Evolutionary conservation across 2,888 invertebrate species (phyloP).

Genomic region (Pterostichus niger): DNA sequence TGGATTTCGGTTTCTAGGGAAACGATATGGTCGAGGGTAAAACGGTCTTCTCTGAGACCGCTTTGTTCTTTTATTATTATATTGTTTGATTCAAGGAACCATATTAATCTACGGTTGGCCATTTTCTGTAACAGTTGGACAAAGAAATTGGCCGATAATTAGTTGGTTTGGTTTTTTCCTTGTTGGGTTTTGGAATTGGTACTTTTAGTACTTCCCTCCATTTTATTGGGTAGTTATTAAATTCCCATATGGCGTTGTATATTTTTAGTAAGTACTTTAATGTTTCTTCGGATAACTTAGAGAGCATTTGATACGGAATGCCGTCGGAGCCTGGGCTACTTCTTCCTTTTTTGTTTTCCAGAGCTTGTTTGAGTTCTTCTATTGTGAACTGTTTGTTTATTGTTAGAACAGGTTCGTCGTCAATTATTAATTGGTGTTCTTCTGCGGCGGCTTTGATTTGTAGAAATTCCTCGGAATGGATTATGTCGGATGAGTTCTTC

Average conservation of each 20-base stretch:
- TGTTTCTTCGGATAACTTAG: too few species aligned
- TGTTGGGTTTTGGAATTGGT: constrained; percentile 33
- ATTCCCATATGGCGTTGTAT: not conserved
- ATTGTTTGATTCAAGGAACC: constrained; percentile 12
- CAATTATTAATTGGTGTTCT: not conserved
- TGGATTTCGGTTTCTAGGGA: not conserved
- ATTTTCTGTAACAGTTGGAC: constrained; percentile 35
- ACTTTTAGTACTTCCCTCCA: not conserved
- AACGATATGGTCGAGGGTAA: not conserved
- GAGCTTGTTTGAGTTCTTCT: not conserved
- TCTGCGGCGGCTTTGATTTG: not conserved
- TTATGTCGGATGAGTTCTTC: not conserved
- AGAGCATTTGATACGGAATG: too few species aligned
- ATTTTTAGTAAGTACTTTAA: not conserved
- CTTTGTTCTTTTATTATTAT: not conserved
- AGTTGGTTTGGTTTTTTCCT: constrained; percentile 14
- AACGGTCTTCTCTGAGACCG: constrained; percentile 26
- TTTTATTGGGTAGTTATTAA: too few species aligned
- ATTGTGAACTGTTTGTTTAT: not conserved
- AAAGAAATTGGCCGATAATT: constrained; percentile 46
- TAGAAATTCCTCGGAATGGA: not conserved
- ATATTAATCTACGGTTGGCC: constrained; percentile 37
- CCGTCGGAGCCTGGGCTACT: constrained; percentile 5
- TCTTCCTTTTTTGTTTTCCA: constrained; percentile 3
- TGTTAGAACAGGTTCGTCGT: not conserved